Base-by-base conservation (phyloP, 2,888 invertebrate species). In the Drosophila paranaensis region DNA sequence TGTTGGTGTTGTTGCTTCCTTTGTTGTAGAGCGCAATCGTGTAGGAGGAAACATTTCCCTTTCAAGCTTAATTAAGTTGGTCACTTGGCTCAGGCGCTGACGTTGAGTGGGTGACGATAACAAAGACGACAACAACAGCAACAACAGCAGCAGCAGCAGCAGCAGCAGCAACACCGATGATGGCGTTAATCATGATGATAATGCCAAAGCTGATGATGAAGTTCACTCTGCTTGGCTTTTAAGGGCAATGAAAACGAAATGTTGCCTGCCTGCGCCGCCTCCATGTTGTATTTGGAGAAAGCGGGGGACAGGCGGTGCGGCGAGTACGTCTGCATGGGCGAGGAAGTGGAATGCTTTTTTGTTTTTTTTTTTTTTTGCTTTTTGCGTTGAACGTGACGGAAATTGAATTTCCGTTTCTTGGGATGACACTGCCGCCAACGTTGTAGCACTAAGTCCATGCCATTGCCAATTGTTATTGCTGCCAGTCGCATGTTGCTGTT, bases 31-130 rank as follows among this genome's bases (percentile, higher is more conserved):
- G 25, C 46, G 60, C 55, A 58, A 61, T 55, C 63, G 81, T 69
- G 85, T 88, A 73, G 84, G 89, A 82, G 86, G 86, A 85, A 88
- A 75, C 86, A 80, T 88, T 84, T 84, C 77, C 88, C 86, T 85
- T 85, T 85, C 82, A 82, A 73, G 90, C 86, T 89, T 87, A 89
- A 87, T 87, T 89, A 89, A 89, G 85, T 89, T 87, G 87, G 87
- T 89, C 87, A 85, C 88, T 87, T 88, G 74, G 70, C 75, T 77
- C 71, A 72, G 88, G 82, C 86, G 83, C 77, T 84, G 83, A 82
- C 75, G 65, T 77, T 79, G 77, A 85, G 90, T 82, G 87, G 87
- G 88, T 85, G 88, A 82, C 77, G 82, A 82, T 65, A 68, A 67
- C 64, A 77, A 70, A 67, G 53, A 60, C 74, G 56, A 63, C 64